phyloP scores from a whole-genome alignment of 2,797 vertebrate species.

The Chaetophractus vellerosus region DNA sequence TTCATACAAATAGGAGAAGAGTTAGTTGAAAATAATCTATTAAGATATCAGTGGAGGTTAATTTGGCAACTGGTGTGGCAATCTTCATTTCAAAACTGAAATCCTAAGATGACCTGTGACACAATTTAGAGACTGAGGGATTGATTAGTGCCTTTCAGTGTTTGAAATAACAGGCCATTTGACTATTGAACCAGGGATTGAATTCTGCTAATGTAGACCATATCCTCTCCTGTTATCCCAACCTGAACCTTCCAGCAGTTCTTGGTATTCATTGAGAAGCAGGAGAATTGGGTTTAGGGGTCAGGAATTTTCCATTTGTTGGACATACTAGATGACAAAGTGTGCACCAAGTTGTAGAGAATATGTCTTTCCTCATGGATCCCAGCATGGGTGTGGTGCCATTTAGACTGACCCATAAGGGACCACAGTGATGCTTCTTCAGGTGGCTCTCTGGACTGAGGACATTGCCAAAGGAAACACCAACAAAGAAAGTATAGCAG shows the following conservation, averaged over 20 bases:
- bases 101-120: not conserved
- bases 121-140: not conserved
- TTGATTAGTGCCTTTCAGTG: not conserved
- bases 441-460: not conserved
- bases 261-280: not conserved
- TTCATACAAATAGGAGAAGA: not conserved
- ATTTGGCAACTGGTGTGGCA: not conserved
- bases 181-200: not conserved
- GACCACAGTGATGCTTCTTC: no score
- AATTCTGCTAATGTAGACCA: not conserved
- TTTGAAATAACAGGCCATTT: not conserved
- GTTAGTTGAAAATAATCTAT: not conserved
- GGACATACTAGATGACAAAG: not conserved
- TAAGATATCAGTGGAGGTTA: not conserved
- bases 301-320: not conserved
- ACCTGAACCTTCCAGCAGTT: not conserved
- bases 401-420: not conserved
- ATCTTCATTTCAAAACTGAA: not conserved
- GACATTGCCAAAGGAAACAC: not conserved
- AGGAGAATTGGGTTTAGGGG: not conserved
- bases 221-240: not conserved
- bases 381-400: not conserved
- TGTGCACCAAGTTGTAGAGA: not conserved
- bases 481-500: not conserved
- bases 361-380: not conserved